phyloP scores from a whole-genome alignment of 37 sponge, comb jelly and placozoan genomes.

The Oopsacas minuta region DNA sequence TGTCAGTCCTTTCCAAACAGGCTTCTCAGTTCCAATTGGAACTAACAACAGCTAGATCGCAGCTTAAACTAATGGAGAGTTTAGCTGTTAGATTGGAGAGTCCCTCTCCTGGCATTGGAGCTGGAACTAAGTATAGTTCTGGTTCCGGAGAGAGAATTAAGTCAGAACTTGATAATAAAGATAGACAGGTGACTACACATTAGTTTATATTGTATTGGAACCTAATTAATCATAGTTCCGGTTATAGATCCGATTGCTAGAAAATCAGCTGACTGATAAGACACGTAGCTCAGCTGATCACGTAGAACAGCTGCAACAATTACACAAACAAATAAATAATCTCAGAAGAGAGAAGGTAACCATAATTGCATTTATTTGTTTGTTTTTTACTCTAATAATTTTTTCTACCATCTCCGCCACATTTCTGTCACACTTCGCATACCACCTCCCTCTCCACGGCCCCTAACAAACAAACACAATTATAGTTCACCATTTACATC shows the following conservation, averaged over 20 bases:
- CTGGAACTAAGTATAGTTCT: neutral
- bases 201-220: neutral
- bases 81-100: neutral
- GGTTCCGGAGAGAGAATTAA: neutral
- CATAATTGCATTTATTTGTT: neutral
- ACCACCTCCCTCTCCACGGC: too few species aligned
- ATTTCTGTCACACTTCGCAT: too few species aligned
- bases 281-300: neutral
- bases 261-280: slow-evolving; percentile 12
- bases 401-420: too few species aligned
- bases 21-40: neutral
- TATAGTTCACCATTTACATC: too few species aligned
- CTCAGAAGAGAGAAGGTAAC: neutral
- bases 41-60: neutral
- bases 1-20: slow-evolving; percentile 14
- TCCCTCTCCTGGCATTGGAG: neutral
- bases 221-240: neutral
- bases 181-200: neutral
- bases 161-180: neutral
- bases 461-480: too few species aligned
- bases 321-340: neutral
- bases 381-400: too few species aligned
- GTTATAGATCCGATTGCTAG: slow-evolving; percentile 5
- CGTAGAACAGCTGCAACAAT: neutral
- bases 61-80: neutral